Evolutionary conservation across 64 coral and sea anemone species (phyloP), one percentile per base, ranked within the genome.

Genomic region (Montipora sp.): DNA sequence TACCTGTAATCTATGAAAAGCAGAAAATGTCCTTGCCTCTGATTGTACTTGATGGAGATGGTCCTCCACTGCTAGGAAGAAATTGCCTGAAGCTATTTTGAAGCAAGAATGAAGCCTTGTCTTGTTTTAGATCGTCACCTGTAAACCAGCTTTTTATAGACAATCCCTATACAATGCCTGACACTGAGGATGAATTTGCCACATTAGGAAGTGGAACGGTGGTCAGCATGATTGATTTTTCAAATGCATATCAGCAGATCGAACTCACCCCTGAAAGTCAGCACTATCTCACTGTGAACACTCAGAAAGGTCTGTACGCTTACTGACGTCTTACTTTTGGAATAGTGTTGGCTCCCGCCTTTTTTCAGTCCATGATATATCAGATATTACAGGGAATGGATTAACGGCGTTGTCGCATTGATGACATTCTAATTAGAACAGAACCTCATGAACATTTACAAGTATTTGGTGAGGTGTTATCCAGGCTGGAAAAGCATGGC

Each of bases 171-270:
- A 61, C 47, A 44, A 12, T 16, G 60, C 60, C 14, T 14, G 60
- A 63, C 8, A 63, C 9, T 4, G 60, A 63, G 14, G 60, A 63
- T 63, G 14, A 12, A 63, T 63, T 63, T 16, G 60, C 60, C 60
- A 63, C 8, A 15, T 63, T 63, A 5, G 89, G 89, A 59, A 71
- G 88, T 90, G 76, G 76, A 78, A 91, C 79, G 3, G 60, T 75
- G 68, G 83, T 83, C 60, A 91, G 89, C 68, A 83, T 77, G 77
- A 91, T 83, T 83, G 78, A 83, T 43, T 75, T 91, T 53, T 83
- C 89, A 72, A 83, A 91, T 59, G 67, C 89, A 10, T 92, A 92
- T 77, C 82, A 92, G 43, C 90, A 92, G 23, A 92, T 87, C 82
- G 90, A 87, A 77, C 11, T 92, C 53, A 92, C 18, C 27, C 14